Conservation (phyloP, 2,797 vertebrate species). For the Taenioides sp. region DNA sequence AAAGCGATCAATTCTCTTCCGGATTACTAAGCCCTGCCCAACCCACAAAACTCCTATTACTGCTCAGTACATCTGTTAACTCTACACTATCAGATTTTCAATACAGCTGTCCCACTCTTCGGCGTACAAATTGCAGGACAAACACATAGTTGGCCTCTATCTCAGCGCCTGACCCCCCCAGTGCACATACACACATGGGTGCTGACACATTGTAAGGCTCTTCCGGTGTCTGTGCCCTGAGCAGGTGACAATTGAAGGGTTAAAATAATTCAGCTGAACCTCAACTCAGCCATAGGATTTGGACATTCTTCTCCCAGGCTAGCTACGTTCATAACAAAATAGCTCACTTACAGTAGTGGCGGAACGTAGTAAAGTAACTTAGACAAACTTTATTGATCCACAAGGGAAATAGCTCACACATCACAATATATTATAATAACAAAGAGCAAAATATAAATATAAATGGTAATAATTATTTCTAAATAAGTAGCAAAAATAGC, state of each 20-base stretch:
- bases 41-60: constrained; percentile 28
- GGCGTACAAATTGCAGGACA: neutral
- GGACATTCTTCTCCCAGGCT: constrained; percentile 37
- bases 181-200: constrained; percentile 34
- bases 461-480: no score
- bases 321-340: constrained; percentile 22
- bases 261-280: constrained; percentile 65
- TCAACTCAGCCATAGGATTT: constrained; percentile 46
- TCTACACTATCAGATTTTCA: constrained; percentile 7
- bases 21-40: constrained; percentile 49
- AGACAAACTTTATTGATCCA: no score
- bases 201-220: constrained; percentile 38
- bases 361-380: no score
- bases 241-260: constrained; percentile 73
- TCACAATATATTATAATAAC: no score
- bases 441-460: no score
- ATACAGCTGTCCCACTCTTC: constrained; percentile 5
- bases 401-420: no score
- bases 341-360: neutral
- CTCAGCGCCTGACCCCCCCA: constrained; percentile 36
- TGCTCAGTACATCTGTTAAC: constrained; percentile 6
- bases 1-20: constrained; percentile 58
- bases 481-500: no score
- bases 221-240: constrained; percentile 40
- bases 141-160: constrained; percentile 41